Percentiles rank a stretch among this genome's conserved stretches.
phyloP scores from a whole-genome alignment of 2,888 invertebrate species.

The Caenorhabditis imperialis region DNA sequence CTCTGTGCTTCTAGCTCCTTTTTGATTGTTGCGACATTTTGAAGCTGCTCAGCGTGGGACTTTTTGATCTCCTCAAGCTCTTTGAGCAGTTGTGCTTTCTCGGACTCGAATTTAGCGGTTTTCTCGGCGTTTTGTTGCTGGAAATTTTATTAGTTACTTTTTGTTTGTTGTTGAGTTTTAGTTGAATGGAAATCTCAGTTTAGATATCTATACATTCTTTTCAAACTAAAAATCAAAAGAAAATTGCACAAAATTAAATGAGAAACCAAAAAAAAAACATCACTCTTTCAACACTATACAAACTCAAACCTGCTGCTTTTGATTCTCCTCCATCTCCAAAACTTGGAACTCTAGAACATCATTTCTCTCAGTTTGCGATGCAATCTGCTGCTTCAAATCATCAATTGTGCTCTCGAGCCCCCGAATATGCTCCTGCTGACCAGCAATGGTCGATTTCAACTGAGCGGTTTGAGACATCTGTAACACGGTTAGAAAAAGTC shows the following conservation, averaged over 20 bases:
- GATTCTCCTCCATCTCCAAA: slow-evolving; percentile 65
- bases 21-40: slow-evolving; percentile 19
- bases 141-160: too few species aligned
- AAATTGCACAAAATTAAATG: too few species aligned
- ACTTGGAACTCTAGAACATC: slow-evolving; percentile 77
- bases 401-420: slow-evolving; percentile 59
- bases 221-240: too few species aligned
- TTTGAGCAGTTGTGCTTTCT: slow-evolving; percentile 24
- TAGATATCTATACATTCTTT: too few species aligned
- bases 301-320: slow-evolving; percentile 50
- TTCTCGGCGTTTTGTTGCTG: too few species aligned
- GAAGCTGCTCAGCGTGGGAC: slow-evolving; percentile 13
- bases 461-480: slow-evolving; percentile 63
- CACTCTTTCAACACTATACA: neutral
- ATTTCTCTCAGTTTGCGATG: slow-evolving; percentile 64
- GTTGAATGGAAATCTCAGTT: neutral
- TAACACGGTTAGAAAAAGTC: slow-evolving; percentile 34
- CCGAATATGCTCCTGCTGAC: slow-evolving; percentile 58
- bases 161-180: neutral
- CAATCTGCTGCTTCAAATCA: slow-evolving; percentile 49
- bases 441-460: slow-evolving; percentile 58
- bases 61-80: slow-evolving; percentile 39
- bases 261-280: slow-evolving; percentile 9
- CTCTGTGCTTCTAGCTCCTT: slow-evolving; percentile 34
- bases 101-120: slow-evolving; percentile 17